Evolutionary conservation across 2,797 vertebrate species (phyloP).

Genomic region (Gymnopithys bicolor): DNA sequence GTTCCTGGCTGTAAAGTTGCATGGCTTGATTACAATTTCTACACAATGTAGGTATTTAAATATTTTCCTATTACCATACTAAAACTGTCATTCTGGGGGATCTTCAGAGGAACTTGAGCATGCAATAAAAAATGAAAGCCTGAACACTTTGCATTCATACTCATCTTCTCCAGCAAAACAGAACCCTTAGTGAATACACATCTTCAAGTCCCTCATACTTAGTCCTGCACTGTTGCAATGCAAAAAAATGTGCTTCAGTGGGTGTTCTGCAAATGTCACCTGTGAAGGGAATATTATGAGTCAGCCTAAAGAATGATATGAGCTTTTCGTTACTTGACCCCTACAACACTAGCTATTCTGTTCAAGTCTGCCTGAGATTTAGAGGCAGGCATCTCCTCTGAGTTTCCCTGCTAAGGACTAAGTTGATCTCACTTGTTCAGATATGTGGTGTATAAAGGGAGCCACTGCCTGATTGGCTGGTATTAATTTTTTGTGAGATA

Average conservation of each 20-base stretch:
- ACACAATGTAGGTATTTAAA: neutral
- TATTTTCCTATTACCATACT: neutral
- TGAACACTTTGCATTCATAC: neutral
- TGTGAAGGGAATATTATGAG: neutral
- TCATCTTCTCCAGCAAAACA: neutral
- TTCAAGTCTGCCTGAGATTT: neutral
- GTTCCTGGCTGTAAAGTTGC: neutral
- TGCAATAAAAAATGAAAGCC: neutral
- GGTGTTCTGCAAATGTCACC: neutral
- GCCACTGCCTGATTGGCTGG: neutral
- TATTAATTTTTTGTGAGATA: neutral
- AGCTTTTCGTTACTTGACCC: neutral
- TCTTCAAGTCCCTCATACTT: neutral
- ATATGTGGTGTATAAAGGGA: neutral
- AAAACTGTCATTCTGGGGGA: neutral
- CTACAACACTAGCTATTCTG: neutral
- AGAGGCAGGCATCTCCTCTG: neutral
- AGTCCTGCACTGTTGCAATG: neutral
- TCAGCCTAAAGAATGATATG: neutral
- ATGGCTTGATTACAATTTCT: neutral
- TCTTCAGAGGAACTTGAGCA: neutral
- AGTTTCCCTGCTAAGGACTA: neutral
- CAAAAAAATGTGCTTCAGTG: neutral
- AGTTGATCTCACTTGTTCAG: neutral
- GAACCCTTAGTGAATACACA: neutral